Conservation (phyloP, 1,140 invertebrate species). For the Zophobas atratus region DNA sequence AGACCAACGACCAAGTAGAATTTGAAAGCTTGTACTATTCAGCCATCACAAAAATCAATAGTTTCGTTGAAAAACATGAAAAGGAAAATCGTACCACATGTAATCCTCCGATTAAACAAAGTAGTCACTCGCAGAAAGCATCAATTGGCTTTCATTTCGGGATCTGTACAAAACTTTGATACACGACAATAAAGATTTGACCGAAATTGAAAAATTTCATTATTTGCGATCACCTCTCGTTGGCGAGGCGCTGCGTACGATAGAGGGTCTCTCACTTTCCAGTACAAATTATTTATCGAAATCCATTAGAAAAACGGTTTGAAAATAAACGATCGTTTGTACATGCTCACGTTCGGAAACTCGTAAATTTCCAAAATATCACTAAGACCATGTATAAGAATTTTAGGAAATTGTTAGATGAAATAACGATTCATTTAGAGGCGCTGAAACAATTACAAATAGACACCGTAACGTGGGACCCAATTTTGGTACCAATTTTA, state of each 20-base stretch:
- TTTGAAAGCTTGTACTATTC: too few species aligned
- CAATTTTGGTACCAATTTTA: constrained; percentile 42
- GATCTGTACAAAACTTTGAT: too few species aligned
- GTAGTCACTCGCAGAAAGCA: too few species aligned
- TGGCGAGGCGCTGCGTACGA: constrained; percentile 45
- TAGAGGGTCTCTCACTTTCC: constrained; percentile 45
- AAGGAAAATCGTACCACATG: too few species aligned
- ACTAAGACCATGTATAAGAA: constrained; percentile 30
- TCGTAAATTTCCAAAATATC: constrained; percentile 39
- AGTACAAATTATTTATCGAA: constrained; percentile 48
- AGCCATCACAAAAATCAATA: too few species aligned
- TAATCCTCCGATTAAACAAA: too few species aligned
- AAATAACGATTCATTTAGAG: constrained; percentile 5
- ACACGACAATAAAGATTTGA: too few species aligned
- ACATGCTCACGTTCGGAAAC: constrained; percentile 40
- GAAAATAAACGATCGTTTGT: constrained; percentile 52
- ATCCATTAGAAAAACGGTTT: constrained; percentile 49
- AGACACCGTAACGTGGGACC: constrained; percentile 25
- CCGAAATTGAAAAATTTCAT: constrained; percentile 50
- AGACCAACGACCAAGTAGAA: too few species aligned
- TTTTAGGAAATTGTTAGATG: constrained; percentile 10
- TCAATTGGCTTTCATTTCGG: too few species aligned
- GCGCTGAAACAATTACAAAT: constrained; percentile 24
- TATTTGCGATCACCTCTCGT: constrained; percentile 51
- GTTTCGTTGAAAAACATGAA: too few species aligned